phyloP scores from a whole-genome alignment of 2,113 vertebrate species.

The Leucopsar rothschildi region DNA sequence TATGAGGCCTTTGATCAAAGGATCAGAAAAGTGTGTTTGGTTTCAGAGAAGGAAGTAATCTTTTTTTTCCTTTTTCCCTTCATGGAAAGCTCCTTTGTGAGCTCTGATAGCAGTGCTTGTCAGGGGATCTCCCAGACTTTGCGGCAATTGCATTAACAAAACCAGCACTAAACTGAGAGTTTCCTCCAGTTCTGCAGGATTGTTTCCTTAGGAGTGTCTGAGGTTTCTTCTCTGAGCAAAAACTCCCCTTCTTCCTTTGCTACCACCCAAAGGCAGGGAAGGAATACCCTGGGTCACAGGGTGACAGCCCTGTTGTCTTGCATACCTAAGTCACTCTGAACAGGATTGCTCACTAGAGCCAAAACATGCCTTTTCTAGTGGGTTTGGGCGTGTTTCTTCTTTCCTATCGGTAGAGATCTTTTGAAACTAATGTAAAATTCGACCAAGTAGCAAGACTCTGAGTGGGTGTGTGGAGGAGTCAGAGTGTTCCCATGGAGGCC shows the following conservation, averaged over 20 bases:
- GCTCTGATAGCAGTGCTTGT: background rate
- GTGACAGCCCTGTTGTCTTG: background rate
- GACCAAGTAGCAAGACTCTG: accelerated
- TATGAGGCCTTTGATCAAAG: background rate
- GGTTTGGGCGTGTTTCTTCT: background rate
- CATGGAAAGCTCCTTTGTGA: background rate
- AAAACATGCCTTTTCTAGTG: background rate
- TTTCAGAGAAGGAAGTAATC: background rate
- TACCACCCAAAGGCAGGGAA: background rate
- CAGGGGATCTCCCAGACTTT: background rate
- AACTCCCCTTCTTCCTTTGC: background rate
- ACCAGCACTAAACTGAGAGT: background rate
- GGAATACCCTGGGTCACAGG: background rate
- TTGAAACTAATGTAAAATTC: background rate
- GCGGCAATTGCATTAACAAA: background rate
- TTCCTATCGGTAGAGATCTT: background rate
- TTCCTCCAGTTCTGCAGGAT: background rate
- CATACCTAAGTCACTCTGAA: accelerated
- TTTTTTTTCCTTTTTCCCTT: background rate
- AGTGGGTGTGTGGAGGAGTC: accelerated
- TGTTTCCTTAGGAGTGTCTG: background rate
- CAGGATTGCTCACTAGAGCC: accelerated
- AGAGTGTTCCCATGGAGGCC: background rate
- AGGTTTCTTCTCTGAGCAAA: background rate
- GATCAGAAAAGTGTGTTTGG: background rate